Evolutionary conservation across 2,888 invertebrate genomes (phyloP), one percentile per base, ranked within the genome.

Genomic region (Odontocolon sp.): DNA sequence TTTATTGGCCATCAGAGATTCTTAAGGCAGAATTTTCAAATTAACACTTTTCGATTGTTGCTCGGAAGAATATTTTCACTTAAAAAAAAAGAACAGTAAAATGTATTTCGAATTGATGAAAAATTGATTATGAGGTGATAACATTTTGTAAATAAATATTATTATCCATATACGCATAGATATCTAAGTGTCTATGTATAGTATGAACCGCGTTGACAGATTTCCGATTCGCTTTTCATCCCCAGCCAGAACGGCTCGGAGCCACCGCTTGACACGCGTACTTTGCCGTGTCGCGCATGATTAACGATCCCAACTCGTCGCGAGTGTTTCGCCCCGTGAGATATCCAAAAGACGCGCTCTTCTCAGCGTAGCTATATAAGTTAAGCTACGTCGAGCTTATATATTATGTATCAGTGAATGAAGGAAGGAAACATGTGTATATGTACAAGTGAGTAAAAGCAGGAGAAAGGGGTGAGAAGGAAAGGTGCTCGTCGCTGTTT

Each of bases 401-500:
- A n/a, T n/a, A n/a, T n/a, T n/a, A n/a, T n/a, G n/a, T n/a, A n/a
- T n/a, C n/a, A n/a, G n/a, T n/a, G n/a, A n/a, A n/a, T n/a, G n/a
- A n/a, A n/a, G n/a, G n/a, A n/a, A n/a, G n/a, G n/a, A n/a, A n/a
- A n/a, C n/a, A n/a, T n/a, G n/a, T n/a, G n/a, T n/a, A n/a, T n/a
- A n/a, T n/a, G 38, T 47, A 57, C 14, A 9, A 28, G 31, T 23
- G 36, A 40, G 40, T 14, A 16, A 40, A 38, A 66, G 16, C 18
- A 47, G 8, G 59, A 26, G 63, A 45, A 52, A 52, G 26, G 14
- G 38, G 42, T 40, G 36, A 18, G 40, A 11, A 42, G 6, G 21
- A 26, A 23, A 8, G 2, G 36, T 28, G 9, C 52, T 40, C 57
- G 71, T 69, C 38, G 61, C 76, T 79, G 79, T 76, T 76, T 66